Base-by-base conservation (phyloP, 2,797 vertebrate species). In the Furcifer pardalis region DNA sequence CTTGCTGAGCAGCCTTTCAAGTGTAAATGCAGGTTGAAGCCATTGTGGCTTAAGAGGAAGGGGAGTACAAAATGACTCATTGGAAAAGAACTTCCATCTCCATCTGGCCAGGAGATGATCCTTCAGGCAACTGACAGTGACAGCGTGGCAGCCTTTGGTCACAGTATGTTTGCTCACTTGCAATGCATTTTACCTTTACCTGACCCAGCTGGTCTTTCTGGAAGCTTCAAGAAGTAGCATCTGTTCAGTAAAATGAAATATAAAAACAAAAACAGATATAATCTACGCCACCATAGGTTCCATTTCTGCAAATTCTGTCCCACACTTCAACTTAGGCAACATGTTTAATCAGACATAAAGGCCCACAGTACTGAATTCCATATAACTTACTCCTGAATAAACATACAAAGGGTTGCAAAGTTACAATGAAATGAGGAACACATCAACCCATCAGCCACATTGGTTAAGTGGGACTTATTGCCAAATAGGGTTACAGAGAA, bases 11-110 rank as follows among this genome's bases (percentile, higher is more conserved):
- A 81, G 68, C 86, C 82, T 87, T 84, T 87, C 73, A 77, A 87
- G 82, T 84, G 86, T 77, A 84, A 87, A 80, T 80, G 46, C 35
- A 71, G 81, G 77, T 87, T 87, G 77, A 87, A 81, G 81, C 81
- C 71, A 12, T 52, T 77, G 72, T 69, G 49, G 65, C 72, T 71
- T 52, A 71, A 87, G 71, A 84, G 77, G 82, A 81, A 84, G 73
- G 82, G 35, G 56, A 75, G 40, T 79, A 56, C 65, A 25, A 44
- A 76, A 75, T 77, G 77, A 81, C 72, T 84, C 72, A 63, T n/a
- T 62, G 52, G 77, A 87, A 76, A 46, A 71, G 63, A 87, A 52
- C 78, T 72, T 87, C 82, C 82, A 84, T 72, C 77, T 87, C 73
- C 78, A 75, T 81, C 77, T 72, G 82, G 82, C 72, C 78, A 71